Evolutionary conservation across 2,113 vertebrate species (phyloP).

Genomic region (Osmerus mordax): DNA sequence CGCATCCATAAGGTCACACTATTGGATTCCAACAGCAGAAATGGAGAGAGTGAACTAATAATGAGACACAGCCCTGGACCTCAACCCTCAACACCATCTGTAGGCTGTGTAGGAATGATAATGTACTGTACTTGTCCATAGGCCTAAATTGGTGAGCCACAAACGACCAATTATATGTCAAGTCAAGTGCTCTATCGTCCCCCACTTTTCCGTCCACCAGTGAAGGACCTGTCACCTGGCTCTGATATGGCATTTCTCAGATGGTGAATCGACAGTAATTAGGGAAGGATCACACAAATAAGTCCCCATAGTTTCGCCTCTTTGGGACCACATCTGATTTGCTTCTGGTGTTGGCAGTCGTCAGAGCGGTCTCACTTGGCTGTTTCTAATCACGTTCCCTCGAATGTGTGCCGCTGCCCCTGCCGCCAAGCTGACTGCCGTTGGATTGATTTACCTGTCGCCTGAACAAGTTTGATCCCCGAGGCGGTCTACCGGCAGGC

Average conservation of each 20-base stretch:
- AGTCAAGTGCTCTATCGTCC: not conserved
- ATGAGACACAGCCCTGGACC: conserved; percentile 34
- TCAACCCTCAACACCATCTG: conserved; percentile 22
- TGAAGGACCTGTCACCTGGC: not conserved
- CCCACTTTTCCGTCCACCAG: not conserved
- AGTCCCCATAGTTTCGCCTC: not conserved
- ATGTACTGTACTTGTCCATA: too few relatives aligned
- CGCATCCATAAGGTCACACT: conserved; percentile 65
- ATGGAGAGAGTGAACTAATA: conserved; percentile 42
- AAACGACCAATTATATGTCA: conserved; percentile 54
- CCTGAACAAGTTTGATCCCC: conserved; percentile 62
- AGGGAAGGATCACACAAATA: not conserved
- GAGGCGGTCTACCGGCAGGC: conserved; percentile 33
- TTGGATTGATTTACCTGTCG: conserved; percentile 70
- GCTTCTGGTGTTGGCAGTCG: not conserved
- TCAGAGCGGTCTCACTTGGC: not conserved
- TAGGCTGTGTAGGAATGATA: not conserved
- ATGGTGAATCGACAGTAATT: not conserved
- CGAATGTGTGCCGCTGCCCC: conserved; percentile 32
- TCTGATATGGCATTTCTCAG: not conserved
- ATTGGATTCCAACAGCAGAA: conserved; percentile 60
- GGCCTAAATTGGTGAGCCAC: conserved; percentile 4
- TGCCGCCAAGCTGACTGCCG: conserved; percentile 47
- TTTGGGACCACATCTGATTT: not conserved
- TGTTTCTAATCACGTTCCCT: conserved; percentile 59